Conservation (phyloP, 2,797 vertebrate genomes). For the Enteromius mattozi region DNA sequence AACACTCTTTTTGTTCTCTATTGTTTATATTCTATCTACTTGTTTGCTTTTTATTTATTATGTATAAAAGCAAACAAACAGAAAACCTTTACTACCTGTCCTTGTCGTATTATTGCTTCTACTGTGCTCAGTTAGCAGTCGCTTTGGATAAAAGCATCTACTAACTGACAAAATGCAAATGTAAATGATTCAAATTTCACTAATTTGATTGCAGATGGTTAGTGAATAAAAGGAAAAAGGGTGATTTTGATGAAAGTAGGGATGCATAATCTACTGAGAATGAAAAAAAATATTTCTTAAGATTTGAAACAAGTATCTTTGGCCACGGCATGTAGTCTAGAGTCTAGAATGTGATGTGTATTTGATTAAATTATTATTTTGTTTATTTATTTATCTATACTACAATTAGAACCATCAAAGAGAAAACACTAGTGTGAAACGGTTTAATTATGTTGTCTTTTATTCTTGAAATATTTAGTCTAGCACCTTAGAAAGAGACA, state of each 20-base stretch:
- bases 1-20: too few relatives aligned
- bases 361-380: neutral
- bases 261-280: neutral
- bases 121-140: neutral
- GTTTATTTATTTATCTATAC: constrained; percentile 3
- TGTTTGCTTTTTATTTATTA: neutral
- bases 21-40: too few relatives aligned
- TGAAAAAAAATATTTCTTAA: neutral
- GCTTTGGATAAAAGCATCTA: neutral
- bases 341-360: neutral
- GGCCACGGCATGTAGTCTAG: neutral
- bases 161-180: neutral
- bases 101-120: neutral
- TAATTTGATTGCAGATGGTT: neutral
- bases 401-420: constrained; percentile 20
- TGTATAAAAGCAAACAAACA: neutral
- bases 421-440: constrained; percentile 34
- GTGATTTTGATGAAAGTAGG: neutral
- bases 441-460: constrained; percentile 46
- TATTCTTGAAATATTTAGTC: constrained; percentile 50
- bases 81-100: neutral
- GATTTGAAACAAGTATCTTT: constrained; percentile 4
- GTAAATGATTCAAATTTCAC: neutral
- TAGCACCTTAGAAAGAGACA: constrained; percentile 54
- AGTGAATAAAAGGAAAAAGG: neutral